Base-by-base conservation (phyloP, 2,888 invertebrate species). In the Hermodice carunculata region DNA sequence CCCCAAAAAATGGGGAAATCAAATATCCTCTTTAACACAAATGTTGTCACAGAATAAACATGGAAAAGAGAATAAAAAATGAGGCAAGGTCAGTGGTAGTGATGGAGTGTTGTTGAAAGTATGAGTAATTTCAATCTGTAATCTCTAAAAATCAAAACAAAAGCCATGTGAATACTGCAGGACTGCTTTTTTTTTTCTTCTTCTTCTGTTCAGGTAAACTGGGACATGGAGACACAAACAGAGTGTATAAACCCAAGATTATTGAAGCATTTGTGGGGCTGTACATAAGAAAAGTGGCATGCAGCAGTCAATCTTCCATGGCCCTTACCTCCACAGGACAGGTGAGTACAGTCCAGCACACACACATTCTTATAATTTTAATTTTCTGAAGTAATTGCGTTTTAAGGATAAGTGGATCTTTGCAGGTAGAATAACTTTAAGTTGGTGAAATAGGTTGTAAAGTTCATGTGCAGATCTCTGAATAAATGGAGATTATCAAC, bases 301-400 rank as follows among this genome's bases (percentile, higher is more conserved):
- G 90, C 81, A 91, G 91, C 29, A 89, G 89, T 26, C 90, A 90
- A 74, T 88, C 90, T 64, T 90, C 90, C 0, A 86, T 91, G n/a
- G 91, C 90, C 73, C 83, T 91, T 5, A 89, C 90, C 0, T 87
- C 86, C 61, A 87, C 88, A 75, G 91, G 91, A 1, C 87, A 87
- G 79, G 88, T 91, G 26, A 58, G 52, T 28, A 17, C 14, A 26
- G 14, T 17, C 8, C n/a, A n/a, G n/a, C n/a, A n/a, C n/a, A 37
- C 37, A 37, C 14, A 37, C n/a, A n/a, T n/a, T 37, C 37, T 14
- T 37, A 37, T 37, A 14, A 37, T 37, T 37, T 14, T 37, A 8
- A 37, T 37, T 11, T 37, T 37, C 37, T 37, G 37, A 37, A 37
- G 37, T n/a, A n/a, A n/a, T n/a, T n/a, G n/a, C n/a, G n/a, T n/a